Percentiles rank a stretch among this genome's conserved stretches.
Conservation (phyloP, 2,888 invertebrate species). For the Chorisops tibialis region DNA sequence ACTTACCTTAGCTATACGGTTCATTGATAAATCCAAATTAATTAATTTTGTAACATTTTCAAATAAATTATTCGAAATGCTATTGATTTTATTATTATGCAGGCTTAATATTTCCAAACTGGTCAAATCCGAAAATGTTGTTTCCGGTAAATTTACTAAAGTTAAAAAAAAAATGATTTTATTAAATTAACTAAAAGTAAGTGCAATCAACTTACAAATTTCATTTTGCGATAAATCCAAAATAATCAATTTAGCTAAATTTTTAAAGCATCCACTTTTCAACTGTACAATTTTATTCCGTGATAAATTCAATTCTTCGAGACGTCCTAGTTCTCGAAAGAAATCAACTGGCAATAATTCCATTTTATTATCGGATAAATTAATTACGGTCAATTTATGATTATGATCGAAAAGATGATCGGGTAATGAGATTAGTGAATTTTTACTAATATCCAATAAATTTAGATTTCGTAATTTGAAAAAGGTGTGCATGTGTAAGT, state of each 20-base stretch:
- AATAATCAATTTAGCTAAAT: slow-evolving; percentile 55
- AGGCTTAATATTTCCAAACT: slow-evolving; percentile 50
- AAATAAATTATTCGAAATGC: slow-evolving; percentile 47
- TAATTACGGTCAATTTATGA: slow-evolving; percentile 47
- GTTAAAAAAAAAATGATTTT: slow-evolving; percentile 15
- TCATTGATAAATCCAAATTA: slow-evolving; percentile 47
- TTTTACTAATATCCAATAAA: slow-evolving; percentile 62
- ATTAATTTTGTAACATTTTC: slow-evolving; percentile 42
- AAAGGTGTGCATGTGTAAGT: slow-evolving; percentile 55
- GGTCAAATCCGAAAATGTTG: slow-evolving; percentile 44
- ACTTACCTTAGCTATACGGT: slow-evolving; percentile 44
- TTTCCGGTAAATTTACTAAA: slow-evolving; percentile 44
- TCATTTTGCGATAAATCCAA: slow-evolving; percentile 64
- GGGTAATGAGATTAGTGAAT: slow-evolving; percentile 55
- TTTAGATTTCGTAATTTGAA: slow-evolving; percentile 57
- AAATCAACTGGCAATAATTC: slow-evolving; percentile 53
- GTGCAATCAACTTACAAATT: slow-evolving; percentile 42
- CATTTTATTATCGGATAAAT: slow-evolving; percentile 52
- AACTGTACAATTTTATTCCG: slow-evolving; percentile 59
- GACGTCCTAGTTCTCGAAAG: slow-evolving; percentile 54
- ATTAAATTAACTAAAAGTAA: slow-evolving; percentile 1
- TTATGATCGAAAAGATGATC: slow-evolving; percentile 55
- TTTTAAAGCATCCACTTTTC: slow-evolving; percentile 54
- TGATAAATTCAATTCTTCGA: slow-evolving; percentile 66
- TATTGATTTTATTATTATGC: slow-evolving; percentile 52